These are phyloP conservation scores for Sula dactylatra DNA, from an alignment of 2,113 vertebrate genomes.

Conservation along the genomic window DNA sequence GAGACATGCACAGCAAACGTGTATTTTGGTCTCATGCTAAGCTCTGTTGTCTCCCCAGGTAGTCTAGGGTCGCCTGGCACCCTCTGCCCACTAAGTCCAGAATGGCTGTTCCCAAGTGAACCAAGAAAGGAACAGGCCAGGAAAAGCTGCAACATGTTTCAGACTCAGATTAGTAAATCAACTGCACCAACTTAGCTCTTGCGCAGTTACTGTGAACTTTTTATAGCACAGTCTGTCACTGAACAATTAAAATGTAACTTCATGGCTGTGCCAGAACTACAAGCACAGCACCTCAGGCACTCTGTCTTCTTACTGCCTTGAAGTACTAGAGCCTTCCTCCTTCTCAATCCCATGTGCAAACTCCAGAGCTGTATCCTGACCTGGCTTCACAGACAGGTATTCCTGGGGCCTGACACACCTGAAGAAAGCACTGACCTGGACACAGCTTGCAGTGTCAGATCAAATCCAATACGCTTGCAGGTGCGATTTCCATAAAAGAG, in stretches of 20 bases:
- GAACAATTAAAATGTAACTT: neutral
- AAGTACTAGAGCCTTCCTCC: neutral
- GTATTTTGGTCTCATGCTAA: neutral
- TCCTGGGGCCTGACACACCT: neutral
- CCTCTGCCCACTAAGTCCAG: neutral
- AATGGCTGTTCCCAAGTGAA: neutral
- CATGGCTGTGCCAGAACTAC: neutral
- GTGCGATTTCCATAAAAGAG: neutral
- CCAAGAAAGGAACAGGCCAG: neutral
- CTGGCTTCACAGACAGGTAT: neutral
- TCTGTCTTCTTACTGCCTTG: neutral
- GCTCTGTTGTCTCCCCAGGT: neutral
- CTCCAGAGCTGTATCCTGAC: neutral
- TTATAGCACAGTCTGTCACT: neutral
- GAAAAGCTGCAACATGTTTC: neutral
- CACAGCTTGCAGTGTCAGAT: neutral
- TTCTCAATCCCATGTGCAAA: neutral
- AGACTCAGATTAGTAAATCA: neutral
- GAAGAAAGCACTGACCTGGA: neutral
- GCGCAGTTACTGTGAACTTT: neutral
- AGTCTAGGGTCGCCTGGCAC: fast-evolving
- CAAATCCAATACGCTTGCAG: neutral
- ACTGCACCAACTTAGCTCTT: neutral
- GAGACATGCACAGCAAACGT: neutral
- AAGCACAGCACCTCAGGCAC: neutral